Evolutionary conservation across 2,888 invertebrate genomes (phyloP).

Genomic region (Pterostichus madidus): DNA sequence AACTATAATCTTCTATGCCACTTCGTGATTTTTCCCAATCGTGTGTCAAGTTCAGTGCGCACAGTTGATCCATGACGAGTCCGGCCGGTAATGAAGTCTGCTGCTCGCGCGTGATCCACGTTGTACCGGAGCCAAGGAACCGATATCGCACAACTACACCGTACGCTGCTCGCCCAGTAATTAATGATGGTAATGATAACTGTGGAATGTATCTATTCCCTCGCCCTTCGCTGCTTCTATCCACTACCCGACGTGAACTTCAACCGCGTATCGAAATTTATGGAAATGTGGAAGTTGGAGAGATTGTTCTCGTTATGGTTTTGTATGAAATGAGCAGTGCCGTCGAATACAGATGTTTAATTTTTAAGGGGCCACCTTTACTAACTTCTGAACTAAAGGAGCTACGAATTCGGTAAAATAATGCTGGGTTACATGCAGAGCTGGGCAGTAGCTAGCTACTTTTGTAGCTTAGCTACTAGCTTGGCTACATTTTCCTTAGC

Average conservation of each 20-base stretch:
- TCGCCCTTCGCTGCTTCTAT: background rate
- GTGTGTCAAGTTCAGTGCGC: conserved; percentile 15
- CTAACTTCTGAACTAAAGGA: too few relatives aligned
- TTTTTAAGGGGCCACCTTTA: too few relatives aligned
- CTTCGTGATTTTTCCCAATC: background rate
- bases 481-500: too few relatives aligned
- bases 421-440: too few relatives aligned
- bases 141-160: conserved; percentile 19
- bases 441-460: too few relatives aligned
- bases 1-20: too few relatives aligned
- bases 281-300: conserved; percentile 48
- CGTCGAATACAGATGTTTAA: background rate
- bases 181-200: conserved; percentile 64
- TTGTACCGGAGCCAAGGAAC: background rate
- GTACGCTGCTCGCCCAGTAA: conserved; percentile 48
- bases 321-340: background rate
- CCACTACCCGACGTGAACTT: background rate
- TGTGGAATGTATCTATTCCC: conserved; percentile 35
- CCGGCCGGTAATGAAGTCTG: conserved; percentile 51
- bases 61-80: conserved; percentile 53
- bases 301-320: background rate
- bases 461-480: too few relatives aligned
- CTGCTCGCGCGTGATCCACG: conserved; percentile 44
- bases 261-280: conserved; percentile 43
- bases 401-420: too few relatives aligned